Evolutionary conservation across 1,140 invertebrate genomes (phyloP), one percentile per base, ranked within the genome.

Genomic region (Drosophila grimshawi): DNA sequence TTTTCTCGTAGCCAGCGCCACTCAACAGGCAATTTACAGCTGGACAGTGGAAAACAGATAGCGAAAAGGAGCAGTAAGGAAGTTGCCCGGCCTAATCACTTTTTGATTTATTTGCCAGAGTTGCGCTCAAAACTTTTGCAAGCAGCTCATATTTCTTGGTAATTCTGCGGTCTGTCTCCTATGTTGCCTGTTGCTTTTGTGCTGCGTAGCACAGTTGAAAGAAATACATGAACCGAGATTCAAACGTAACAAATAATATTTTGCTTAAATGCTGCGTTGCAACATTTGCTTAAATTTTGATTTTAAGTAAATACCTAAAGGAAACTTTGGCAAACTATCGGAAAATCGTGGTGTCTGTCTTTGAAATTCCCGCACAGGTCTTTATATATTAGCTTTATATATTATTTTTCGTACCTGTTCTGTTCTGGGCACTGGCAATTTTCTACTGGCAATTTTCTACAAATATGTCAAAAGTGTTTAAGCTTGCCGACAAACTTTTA

Each of bases 1-100:
- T 75, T 72, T 67, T 53, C 63, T 62, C 51, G 41, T 11, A 56
- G 51, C 51, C n/a, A 39, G 55, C 72, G 81, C 78, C 80, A 88
- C 80, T 88, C 83, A 83, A 83, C 83, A 89, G 80, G 78, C 83
- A 89, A 89, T 88, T 88, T 78, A 88, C 85, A 88, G 60, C 69
- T 83, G 77, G 65, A 83, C 80, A 77, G 67, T 41, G 76, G 74
- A 71, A 60, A 59, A 37, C 56, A 49, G 48, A 43, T 65, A 37
- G 66, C 56, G 5, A 5, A 37, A 35, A 35, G 53, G 6, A 8
- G n/a, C 7, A 5, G n/a, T 5, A 37, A 41, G 53, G 32, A 41
- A 64, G 30, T 41, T 39, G 62, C 55, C 35, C 35, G 64, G 57
- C 78, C 85, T 88, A 88, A 88, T 88, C 85, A 88, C 85, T 88